Conservation (phyloP, 2,113 vertebrate genomes). For the Saccopteryx leptura region DNA sequence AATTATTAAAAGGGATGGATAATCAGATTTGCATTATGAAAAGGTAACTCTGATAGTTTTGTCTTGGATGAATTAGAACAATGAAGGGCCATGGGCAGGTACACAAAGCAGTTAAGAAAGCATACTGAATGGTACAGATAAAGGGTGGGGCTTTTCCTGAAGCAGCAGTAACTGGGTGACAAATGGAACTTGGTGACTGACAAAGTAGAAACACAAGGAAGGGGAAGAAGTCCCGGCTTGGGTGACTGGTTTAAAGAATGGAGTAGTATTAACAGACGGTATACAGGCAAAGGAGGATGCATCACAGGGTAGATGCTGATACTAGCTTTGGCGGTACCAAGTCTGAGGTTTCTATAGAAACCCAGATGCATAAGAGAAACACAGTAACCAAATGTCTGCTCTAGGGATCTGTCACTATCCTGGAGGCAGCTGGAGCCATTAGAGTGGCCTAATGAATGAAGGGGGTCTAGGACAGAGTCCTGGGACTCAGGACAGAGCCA, state of each 20-base stretch:
- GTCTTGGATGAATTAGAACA: neutral
- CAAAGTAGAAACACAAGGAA: neutral
- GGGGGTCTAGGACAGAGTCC: neutral
- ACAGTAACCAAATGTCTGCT: neutral
- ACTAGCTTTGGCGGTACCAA: neutral
- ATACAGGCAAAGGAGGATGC: neutral
- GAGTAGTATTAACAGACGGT: neutral
- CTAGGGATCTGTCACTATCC: neutral
- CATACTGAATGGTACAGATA: neutral
- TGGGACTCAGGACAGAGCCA: neutral
- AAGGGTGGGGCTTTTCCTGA: neutral
- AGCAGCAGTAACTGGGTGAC: neutral
- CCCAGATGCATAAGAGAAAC: neutral
- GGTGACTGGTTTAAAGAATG: neutral
- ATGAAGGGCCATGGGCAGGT: neutral
- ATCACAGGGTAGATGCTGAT: neutral
- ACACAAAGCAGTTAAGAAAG: neutral
- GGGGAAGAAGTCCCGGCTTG: neutral
- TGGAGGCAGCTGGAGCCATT: neutral
- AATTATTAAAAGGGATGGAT: neutral
- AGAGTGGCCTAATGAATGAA: neutral
- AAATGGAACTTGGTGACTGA: neutral
- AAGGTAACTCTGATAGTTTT: neutral
- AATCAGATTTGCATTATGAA: neutral
- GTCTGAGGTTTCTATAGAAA: neutral